These are phyloP conservation scores for Copidosoma aretas DNA, from an alignment of 2,888 invertebrate species.

Conservation along the genomic window DNA sequence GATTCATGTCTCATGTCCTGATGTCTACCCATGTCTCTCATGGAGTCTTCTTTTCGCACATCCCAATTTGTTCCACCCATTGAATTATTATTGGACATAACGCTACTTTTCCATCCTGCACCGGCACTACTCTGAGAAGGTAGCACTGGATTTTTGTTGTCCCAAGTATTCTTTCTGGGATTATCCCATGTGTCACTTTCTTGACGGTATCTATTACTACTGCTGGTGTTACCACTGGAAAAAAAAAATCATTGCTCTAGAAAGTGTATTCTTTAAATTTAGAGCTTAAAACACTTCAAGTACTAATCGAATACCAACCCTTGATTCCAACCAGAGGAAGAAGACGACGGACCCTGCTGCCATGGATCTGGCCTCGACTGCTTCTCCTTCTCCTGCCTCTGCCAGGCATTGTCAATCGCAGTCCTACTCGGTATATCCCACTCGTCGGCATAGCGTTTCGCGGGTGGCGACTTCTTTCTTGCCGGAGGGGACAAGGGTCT, in stretches of 20 bases:
- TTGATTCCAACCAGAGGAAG: conserved; percentile 28
- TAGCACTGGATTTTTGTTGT: conserved; percentile 29
- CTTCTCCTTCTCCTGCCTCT: conserved; percentile 32
- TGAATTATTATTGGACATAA: conserved; percentile 24
- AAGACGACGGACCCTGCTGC: conserved; percentile 12
- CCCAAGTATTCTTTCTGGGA: conserved; percentile 37
- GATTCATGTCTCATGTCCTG: conserved; percentile 14
- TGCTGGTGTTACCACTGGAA: conserved; percentile 18
- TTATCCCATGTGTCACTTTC: conserved; percentile 33
- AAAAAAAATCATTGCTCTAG: neutral
- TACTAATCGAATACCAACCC: conserved; percentile 15
- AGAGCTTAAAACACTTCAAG: too few relatives aligned
- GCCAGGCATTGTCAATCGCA: conserved; percentile 49
- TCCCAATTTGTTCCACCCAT: conserved; percentile 48
- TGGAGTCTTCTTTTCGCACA: conserved; percentile 44
- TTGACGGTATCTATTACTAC: conserved; percentile 27
- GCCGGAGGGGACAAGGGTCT: conserved; percentile 38
- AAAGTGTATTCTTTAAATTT: conserved; percentile 2
- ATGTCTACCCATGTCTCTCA: conserved; percentile 29
- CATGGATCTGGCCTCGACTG: conserved; percentile 2
- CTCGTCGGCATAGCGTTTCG: conserved; percentile 50
- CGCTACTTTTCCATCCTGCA: conserved; percentile 26
- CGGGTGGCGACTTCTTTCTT: conserved; percentile 43
- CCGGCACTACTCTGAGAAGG: conserved; percentile 9
- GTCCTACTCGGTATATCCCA: conserved; percentile 59